phyloP scores from a whole-genome alignment of 1,140 invertebrate genomes.

The Saccostrea cuccullata region DNA sequence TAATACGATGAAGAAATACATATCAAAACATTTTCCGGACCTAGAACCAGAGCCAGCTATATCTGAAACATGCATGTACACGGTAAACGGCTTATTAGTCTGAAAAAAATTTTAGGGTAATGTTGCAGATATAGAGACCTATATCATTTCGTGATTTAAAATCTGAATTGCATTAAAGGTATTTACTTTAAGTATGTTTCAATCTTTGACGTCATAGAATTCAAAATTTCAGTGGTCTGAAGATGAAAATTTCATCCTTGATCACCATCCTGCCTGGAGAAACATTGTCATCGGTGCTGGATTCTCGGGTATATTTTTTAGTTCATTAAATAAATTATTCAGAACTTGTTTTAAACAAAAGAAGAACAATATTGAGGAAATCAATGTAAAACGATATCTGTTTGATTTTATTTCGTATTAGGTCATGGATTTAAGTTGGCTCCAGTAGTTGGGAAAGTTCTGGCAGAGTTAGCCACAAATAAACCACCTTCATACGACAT shows the following conservation, averaged over 20 bases:
- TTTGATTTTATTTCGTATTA: conserved; percentile 49
- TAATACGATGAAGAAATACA: conserved; percentile 52
- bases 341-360: neutral
- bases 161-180: too few species aligned
- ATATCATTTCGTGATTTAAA: too few species aligned
- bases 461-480: conserved; percentile 67
- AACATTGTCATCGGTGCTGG: conserved; percentile 75
- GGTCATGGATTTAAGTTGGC: conserved; percentile 77
- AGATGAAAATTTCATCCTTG: conserved; percentile 71
- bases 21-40: conserved; percentile 60
- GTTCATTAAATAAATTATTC: neutral
- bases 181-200: too few species aligned
- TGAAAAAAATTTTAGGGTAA: too few species aligned
- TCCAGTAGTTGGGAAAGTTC: conserved; percentile 73
- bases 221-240: conserved; percentile 65
- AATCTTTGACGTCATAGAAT: too few species aligned
- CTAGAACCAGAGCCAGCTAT: conserved; percentile 63
- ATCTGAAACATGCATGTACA: conserved; percentile 72
- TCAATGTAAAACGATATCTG: neutral
- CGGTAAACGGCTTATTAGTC: conserved; percentile 57
- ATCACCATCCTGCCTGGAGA: conserved; percentile 70
- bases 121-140: too few species aligned
- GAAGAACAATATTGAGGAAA: neutral
- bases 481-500: conserved; percentile 62
- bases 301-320: conserved; percentile 71